Conservation (phyloP, 2,797 vertebrate genomes). For the Argyrosomus regius region DNA sequence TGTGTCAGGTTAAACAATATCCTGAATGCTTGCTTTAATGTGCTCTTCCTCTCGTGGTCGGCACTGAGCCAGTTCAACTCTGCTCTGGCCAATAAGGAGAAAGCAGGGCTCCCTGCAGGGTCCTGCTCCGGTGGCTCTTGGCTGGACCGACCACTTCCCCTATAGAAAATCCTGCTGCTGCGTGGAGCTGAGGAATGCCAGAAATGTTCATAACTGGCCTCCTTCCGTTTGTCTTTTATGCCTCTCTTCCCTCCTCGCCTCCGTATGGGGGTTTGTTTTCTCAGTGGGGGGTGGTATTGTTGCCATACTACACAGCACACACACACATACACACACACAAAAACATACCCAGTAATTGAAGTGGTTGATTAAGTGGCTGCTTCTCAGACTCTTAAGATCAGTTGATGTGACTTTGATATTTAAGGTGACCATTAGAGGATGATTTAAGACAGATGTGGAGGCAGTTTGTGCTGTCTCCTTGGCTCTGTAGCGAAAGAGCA, state of each 20-base stretch:
- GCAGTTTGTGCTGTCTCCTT: slow-evolving; percentile 18
- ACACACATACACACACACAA: slow-evolving; percentile 19
- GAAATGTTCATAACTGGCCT: slow-evolving; percentile 69
- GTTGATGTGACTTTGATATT: slow-evolving; percentile 48
- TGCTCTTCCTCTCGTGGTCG: slow-evolving; percentile 71
- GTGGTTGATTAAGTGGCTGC: slow-evolving; percentile 41
- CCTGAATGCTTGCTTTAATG: slow-evolving; percentile 78
- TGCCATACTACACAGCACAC: slow-evolving; percentile 35
- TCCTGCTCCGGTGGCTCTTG: slow-evolving; percentile 63
- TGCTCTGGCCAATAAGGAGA: slow-evolving; percentile 44
- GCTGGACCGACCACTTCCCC: slow-evolving; percentile 57
- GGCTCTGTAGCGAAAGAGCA: slow-evolving; percentile 25
- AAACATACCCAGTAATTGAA: slow-evolving; percentile 23
- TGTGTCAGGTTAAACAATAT: slow-evolving; percentile 76
- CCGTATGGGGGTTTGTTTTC: slow-evolving; percentile 44
- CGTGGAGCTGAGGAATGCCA: slow-evolving; percentile 71
- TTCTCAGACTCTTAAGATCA: slow-evolving; percentile 46
- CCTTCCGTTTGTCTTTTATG: slow-evolving; percentile 47
- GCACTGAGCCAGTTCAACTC: slow-evolving; percentile 52
- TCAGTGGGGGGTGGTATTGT: slow-evolving; percentile 49
- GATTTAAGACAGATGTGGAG: slow-evolving; percentile 58
- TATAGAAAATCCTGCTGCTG: slow-evolving; percentile 72
- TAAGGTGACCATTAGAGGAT: slow-evolving; percentile 46
- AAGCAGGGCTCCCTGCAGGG: slow-evolving; percentile 48
- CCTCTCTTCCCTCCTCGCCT: slow-evolving; percentile 28